These are phyloP conservation scores for Todiramphus chloris DNA, from an alignment of 2,113 vertebrate species.

Conservation along the genomic window DNA sequence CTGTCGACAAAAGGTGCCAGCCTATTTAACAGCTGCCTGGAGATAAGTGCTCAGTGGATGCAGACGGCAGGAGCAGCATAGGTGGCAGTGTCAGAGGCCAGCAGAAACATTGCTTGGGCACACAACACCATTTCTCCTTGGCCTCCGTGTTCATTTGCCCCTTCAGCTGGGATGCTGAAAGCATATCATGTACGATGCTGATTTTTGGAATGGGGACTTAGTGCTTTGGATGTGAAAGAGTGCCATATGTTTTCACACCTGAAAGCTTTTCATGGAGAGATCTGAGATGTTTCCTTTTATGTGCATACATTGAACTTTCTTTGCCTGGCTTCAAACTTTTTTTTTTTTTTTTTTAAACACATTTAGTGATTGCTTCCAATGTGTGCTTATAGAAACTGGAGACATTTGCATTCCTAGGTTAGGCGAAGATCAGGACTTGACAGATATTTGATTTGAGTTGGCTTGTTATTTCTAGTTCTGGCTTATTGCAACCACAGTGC, in stretches of 20 bases:
- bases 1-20: not conserved
- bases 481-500: conserved; percentile 17
- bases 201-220: not conserved
- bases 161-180: not conserved
- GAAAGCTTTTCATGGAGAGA: conserved; percentile 16
- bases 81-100: not conserved
- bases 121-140: not conserved
- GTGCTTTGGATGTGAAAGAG: not conserved
- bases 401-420: conserved; percentile 45
- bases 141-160: not conserved
- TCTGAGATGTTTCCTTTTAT: conserved; percentile 11
- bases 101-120: fast-evolving
- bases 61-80: not conserved
- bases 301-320: not conserved
- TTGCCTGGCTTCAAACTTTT: conserved; percentile 1
- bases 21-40: conserved; percentile 18
- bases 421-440: not conserved
- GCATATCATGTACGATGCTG: fast-evolving
- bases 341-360: not conserved
- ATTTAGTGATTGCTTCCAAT: conserved; percentile 16
- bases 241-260: conserved; percentile 29
- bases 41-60: not conserved
- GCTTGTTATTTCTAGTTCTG: conserved; percentile 53
- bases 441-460: conserved; percentile 52
- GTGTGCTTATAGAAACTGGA: conserved; percentile 27